Percentiles rank a stretch among this genome's conserved stretches.
These are phyloP conservation scores for Orchesella flavescens DNA, from an alignment of 2,888 invertebrate genomes.

Conservation along the genomic window DNA sequence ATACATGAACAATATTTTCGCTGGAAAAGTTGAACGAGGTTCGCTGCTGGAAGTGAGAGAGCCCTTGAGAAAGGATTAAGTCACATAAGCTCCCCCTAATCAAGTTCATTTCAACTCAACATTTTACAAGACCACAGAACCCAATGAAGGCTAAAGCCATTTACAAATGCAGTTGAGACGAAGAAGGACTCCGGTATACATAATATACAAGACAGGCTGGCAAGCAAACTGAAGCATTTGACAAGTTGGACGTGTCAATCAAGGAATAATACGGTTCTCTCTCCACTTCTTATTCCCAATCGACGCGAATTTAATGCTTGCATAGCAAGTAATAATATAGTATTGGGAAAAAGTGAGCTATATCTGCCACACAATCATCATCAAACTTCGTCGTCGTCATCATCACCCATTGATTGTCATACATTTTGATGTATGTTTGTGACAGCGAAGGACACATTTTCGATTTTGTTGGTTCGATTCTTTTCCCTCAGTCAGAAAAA, in stretches of 20 bases:
- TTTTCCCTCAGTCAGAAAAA: slow-evolving; percentile 41
- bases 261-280: slow-evolving; percentile 60
- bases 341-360: background rate
- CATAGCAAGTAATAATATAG: background rate
- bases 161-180: too few species aligned
- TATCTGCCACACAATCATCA: slow-evolving; percentile 38
- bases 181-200: too few species aligned
- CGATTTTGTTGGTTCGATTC: slow-evolving; percentile 55
- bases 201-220: slow-evolving; percentile 34
- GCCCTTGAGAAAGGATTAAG: slow-evolving; percentile 51
- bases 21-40: background rate
- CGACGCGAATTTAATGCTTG: slow-evolving; percentile 42
- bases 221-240: slow-evolving; percentile 54
- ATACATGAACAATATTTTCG: background rate
- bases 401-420: slow-evolving; percentile 61
- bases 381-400: slow-evolving; percentile 63
- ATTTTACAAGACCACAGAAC: slow-evolving; percentile 10
- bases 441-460: slow-evolving; percentile 65
- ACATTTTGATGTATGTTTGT: slow-evolving; percentile 57
- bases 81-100: slow-evolving; percentile 36
- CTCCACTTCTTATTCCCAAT: slow-evolving; percentile 41
- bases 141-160: too few species aligned
- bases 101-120: slow-evolving; percentile 31
- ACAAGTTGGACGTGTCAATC: slow-evolving; percentile 65
- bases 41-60: slow-evolving; percentile 1